These are phyloP conservation scores for Calvadosia cruxmelitensis DNA, from an alignment of 30 jellyfish, hydroid and myxozoan species.

Conservation along the genomic window DNA sequence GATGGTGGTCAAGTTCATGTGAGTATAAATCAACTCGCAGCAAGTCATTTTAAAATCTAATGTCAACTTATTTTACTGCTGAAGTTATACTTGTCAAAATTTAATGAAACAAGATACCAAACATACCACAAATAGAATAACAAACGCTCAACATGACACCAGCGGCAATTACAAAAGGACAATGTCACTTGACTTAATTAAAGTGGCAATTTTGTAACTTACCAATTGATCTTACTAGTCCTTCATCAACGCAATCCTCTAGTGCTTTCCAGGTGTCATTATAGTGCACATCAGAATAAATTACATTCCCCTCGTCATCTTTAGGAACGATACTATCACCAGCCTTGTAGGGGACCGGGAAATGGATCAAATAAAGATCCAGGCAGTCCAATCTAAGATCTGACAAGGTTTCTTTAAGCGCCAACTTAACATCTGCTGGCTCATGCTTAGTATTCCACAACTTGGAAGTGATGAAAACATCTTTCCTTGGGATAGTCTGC, in stretches of 20 bases:
- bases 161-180: too few species aligned
- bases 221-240: constrained; percentile 89
- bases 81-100: too few species aligned
- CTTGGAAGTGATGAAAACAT: constrained; percentile 80
- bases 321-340: constrained; percentile 83
- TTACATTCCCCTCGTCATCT: constrained; percentile 61
- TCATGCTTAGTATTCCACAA: constrained; percentile 88
- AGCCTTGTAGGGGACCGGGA: constrained; percentile 74
- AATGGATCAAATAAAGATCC: constrained; percentile 87
- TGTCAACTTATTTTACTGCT: too few species aligned
- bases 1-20: too few species aligned
- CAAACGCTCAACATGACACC: too few species aligned
- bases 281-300: constrained; percentile 53
- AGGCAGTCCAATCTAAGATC: constrained; percentile 71
- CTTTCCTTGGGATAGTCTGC: constrained; percentile 54
- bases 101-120: too few species aligned
- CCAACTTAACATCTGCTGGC: constrained; percentile 82
- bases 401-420: constrained; percentile 52
- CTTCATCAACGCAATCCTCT: constrained; percentile 96
- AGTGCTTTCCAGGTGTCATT: constrained; percentile 84
- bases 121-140: too few species aligned
- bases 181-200: too few species aligned
- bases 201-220: constrained; percentile 1
- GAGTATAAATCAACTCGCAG: too few species aligned
- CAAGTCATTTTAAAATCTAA: too few species aligned